Percentiles rank a stretch among this genome's conserved stretches.
phyloP scores from a whole-genome alignment of 1,140 invertebrate genomes.

The Helicoverpa armigera region DNA sequence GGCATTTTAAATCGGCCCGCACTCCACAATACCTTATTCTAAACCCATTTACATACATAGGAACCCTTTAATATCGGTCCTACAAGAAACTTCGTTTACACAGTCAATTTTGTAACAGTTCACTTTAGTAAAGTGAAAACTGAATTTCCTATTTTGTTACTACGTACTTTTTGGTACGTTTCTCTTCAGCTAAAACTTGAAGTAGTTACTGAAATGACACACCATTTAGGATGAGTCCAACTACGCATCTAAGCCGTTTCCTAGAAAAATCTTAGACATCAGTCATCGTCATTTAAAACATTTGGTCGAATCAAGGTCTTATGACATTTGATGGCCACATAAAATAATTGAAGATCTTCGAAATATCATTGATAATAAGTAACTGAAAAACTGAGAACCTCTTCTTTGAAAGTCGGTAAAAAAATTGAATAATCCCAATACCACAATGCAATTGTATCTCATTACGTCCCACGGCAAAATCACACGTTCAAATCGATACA shows the following conservation, averaged over 20 bases:
- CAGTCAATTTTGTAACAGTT: neutral
- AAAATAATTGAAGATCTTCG: too few species aligned
- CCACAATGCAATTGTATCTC: neutral
- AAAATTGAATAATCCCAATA: neutral
- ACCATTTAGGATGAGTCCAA: too few species aligned
- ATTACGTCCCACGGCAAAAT: neutral
- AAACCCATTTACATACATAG: neutral
- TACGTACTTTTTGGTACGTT: neutral
- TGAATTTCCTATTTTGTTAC: neutral
- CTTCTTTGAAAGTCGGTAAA: too few species aligned
- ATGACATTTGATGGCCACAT: too few species aligned
- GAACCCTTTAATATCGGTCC: neutral
- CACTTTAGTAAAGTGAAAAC: neutral
- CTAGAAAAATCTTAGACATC: too few species aligned
- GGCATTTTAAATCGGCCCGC: slow-evolving; percentile 16
- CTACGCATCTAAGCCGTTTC: too few species aligned
- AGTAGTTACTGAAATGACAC: too few species aligned
- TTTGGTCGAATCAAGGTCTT: too few species aligned
- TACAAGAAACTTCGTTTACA: slow-evolving; percentile 1
- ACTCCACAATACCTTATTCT: neutral
- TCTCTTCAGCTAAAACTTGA: too few species aligned
- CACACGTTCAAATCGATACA: neutral
- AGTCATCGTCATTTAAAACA: too few species aligned
- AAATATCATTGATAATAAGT: too few species aligned
- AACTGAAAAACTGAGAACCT: too few species aligned